Evolutionary conservation across 2,113 vertebrate species (phyloP).

Genomic region (Leiothrix lutea): DNA sequence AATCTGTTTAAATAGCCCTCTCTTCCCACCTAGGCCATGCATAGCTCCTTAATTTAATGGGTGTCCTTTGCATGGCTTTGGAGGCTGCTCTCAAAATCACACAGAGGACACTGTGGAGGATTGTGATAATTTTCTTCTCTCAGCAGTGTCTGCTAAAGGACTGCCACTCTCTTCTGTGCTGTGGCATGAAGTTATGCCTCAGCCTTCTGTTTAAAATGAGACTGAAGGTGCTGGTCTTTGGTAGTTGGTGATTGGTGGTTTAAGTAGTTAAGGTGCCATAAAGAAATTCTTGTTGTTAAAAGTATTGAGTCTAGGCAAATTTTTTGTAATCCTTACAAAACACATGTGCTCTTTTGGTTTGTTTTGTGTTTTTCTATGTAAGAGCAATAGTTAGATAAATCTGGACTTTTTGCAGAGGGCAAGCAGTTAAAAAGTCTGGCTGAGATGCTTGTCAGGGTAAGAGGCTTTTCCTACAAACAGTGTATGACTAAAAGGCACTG

Average conservation of each 20-base stretch:
- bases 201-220: not conserved
- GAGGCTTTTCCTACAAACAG: not conserved
- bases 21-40: not conserved
- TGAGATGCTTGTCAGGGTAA: not conserved
- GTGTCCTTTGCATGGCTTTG: not conserved
- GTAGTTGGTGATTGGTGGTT: not conserved
- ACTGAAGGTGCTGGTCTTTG: not conserved
- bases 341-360: not conserved
- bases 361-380: not conserved
- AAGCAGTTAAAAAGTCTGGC: not conserved
- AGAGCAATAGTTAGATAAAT: not conserved
- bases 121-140: not conserved
- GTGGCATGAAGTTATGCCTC: not conserved
- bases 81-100: not conserved
- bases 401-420: not conserved
- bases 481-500: not conserved
- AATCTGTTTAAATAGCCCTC: not conserved
- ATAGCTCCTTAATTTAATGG: not conserved
- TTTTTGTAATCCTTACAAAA: not conserved
- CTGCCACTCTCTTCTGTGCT: not conserved
- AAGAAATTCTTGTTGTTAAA: not conserved
- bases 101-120: not conserved
- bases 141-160: not conserved
- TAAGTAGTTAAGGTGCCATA: not conserved
- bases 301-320: not conserved